These are phyloP conservation scores for Carcinoscorpius rotundicauda DNA, from an alignment of 1,140 invertebrate genomes.

Conservation along the genomic window DNA sequence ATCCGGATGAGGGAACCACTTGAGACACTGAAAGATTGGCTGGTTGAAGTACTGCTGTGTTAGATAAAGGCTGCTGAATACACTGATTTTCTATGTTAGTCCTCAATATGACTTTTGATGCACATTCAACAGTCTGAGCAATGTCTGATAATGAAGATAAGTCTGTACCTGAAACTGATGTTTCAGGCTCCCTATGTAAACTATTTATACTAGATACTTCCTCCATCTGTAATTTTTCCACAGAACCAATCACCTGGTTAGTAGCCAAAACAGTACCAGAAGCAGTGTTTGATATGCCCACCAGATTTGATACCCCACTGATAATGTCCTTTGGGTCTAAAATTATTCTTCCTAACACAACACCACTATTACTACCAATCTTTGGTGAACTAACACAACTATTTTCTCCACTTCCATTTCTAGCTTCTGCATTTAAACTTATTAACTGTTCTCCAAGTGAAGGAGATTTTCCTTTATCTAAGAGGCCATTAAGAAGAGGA, in stretches of 20 bases:
- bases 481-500: slow-evolving; percentile 26
- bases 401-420: not conserved
- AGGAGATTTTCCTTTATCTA: slow-evolving; percentile 25
- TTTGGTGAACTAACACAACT: not conserved
- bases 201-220: not conserved
- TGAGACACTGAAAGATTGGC: too few relatives aligned
- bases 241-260: not conserved
- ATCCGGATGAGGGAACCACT: too few relatives aligned
- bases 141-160: slow-evolving; percentile 18
- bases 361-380: not conserved
- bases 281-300: not conserved
- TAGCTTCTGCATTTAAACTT: not conserved
- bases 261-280: not conserved
- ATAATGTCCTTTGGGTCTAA: not conserved
- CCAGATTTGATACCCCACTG: not conserved
- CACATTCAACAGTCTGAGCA: slow-evolving; percentile 17
- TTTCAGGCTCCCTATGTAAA: not conserved
- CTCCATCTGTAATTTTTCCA: too few relatives aligned
- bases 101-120: slow-evolving; percentile 16
- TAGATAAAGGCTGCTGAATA: not conserved
- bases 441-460: not conserved
- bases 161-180: not conserved
- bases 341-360: not conserved
- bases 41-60: too few relatives aligned
- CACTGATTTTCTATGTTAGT: slow-evolving; percentile 16